These are phyloP conservation scores for Uromys caudimaculatus DNA, from an alignment of 2,797 vertebrate genomes.

Conservation along the genomic window DNA sequence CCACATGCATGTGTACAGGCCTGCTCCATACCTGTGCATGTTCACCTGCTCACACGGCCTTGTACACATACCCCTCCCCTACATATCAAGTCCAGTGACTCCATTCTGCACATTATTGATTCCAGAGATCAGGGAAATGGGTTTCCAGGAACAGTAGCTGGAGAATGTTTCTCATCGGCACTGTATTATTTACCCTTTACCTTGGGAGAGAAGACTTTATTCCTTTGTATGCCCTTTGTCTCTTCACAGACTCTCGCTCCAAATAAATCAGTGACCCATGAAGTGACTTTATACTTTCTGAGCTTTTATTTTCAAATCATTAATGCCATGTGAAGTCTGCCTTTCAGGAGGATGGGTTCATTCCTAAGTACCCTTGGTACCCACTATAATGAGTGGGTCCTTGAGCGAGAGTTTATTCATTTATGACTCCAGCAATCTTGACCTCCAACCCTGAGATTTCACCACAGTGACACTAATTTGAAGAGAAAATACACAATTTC, in stretches of 20 bases:
- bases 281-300: background rate
- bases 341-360: background rate
- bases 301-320: background rate
- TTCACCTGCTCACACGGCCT: background rate
- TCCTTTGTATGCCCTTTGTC: conserved; percentile 14
- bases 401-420: background rate
- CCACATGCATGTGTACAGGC: background rate
- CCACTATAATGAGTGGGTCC: background rate
- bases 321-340: background rate
- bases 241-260: conserved; percentile 14
- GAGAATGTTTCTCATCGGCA: conserved; percentile 9
- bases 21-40: background rate
- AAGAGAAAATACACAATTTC: background rate
- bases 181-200: background rate
- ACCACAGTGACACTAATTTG: background rate
- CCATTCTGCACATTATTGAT: conserved; percentile 35
- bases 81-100: background rate
- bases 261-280: background rate
- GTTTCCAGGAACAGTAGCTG: conserved; percentile 32
- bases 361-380: background rate
- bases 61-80: too few relatives aligned
- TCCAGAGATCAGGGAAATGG: background rate
- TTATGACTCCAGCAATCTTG: background rate
- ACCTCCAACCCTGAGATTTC: background rate
- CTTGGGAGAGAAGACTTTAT: conserved; percentile 18